A percentile compares a stretch with the other conserved stretches of the same genome.
Conservation (phyloP, 2,888 invertebrate genomes). For the Mythimna loreyi region DNA sequence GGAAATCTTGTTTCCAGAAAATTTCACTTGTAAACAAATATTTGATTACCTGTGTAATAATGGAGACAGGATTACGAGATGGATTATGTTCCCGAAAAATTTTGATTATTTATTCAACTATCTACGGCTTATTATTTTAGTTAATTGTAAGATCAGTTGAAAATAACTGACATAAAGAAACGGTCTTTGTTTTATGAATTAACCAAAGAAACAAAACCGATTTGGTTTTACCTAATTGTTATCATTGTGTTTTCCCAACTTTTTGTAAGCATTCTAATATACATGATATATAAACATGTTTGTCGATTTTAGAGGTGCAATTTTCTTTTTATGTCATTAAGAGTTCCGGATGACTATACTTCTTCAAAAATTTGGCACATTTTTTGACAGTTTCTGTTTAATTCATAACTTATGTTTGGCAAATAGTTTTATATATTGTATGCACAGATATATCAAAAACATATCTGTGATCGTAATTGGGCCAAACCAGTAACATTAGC, state of each 20-base stretch:
- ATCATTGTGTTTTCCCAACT: conserved; percentile 25
- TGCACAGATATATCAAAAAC: too few species aligned
- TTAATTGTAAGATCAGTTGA: conserved; percentile 4
- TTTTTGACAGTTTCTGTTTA: not conserved
- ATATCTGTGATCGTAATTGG: too few species aligned
- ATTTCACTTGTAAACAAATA: not conserved
- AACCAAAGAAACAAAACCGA: conserved; percentile 9
- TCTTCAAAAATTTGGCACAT: not conserved
- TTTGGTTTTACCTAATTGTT: conserved; percentile 9
- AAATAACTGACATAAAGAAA: not conserved
- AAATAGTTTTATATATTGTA: not conserved
- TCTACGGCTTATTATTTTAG: not conserved
- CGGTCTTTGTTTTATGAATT: conserved; percentile 1
- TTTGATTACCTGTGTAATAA: not conserved
- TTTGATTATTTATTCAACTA: not conserved
- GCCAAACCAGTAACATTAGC: not conserved
- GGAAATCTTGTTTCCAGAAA: not conserved
- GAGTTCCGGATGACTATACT: not conserved
- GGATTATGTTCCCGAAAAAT: not conserved
- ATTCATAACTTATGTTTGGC: not conserved
- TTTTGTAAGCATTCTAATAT: conserved; percentile 28
- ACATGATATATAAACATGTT: not conserved
- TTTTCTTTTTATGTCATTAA: conserved; percentile 13
- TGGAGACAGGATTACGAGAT: too few species aligned
- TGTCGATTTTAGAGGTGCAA: not conserved